Base-by-base conservation (phyloP, 2,113 vertebrate species). In the Trinectes maculatus region DNA sequence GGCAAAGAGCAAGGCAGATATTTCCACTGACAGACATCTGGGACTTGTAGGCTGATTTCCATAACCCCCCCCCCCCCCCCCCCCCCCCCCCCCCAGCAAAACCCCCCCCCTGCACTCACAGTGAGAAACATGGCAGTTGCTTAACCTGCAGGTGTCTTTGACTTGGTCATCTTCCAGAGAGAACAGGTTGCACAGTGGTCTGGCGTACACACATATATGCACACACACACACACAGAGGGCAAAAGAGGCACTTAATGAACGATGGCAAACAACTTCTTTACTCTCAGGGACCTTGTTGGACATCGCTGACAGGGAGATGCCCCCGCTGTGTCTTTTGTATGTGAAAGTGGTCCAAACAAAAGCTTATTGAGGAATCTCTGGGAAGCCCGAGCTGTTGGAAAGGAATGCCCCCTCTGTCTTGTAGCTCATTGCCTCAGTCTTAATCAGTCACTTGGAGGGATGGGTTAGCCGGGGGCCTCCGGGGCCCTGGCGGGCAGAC, bases 321-420 rank as follows among this genome's bases (percentile, higher is more conserved):
- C 62, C 67, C 73, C 81, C 21, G 71, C 74, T 76, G 56, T 72
- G 60, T 69, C 79, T 67, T 88, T 87, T 87, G 81, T 88, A 36
- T 33, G 58, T n/a, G 43, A 74, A 72, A 81, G 68, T 74, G 76
- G 79, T 65, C 80, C 79, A 85, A 88, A 90, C 79, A 89, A 89
- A 90, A 85, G 82, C 82, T 80, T 80, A 87, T 67, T 77, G 72
- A 73, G 60, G 67, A 74, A 89, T 89, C 86, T 85, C 87, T 66
- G 74, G 90, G 87, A 87, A 85, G 86, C 75, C 66, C 59, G 10
- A 53, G 70, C 75, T 75, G 75, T 70, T 47, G 53, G 57, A 79
- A 73, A 89, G 80, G 88, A 89, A 89, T 89, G 84, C 73, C 61
- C 69, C 22, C 22, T 71, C 42, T 73, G 55, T 76, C 54, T 64